Conservation (phyloP, 2,797 vertebrate species). For the Silurus aristotelis region DNA sequence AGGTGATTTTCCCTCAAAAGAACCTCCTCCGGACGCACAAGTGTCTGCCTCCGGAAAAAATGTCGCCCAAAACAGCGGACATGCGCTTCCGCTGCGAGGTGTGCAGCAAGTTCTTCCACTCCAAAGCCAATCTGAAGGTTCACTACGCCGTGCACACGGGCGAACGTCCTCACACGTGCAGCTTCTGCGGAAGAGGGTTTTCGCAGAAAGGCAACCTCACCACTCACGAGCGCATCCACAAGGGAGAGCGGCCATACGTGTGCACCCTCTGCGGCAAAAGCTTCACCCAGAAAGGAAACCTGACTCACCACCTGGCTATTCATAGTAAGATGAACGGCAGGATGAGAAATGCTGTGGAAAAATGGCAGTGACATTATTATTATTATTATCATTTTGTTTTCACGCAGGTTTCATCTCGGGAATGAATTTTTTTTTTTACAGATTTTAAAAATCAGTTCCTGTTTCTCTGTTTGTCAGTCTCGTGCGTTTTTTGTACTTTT, state of each 20-base stretch:
- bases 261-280: slow-evolving; percentile 68
- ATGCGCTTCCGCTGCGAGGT: slow-evolving; percentile 59
- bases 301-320: slow-evolving; percentile 68
- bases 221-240: slow-evolving; percentile 72
- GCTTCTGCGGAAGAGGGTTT: slow-evolving; percentile 70
- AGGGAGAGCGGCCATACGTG: slow-evolving; percentile 68
- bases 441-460: not conserved
- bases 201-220: slow-evolving; percentile 76
- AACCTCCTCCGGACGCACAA: slow-evolving; percentile 60
- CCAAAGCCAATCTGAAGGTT: slow-evolving; percentile 65
- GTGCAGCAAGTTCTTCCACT: slow-evolving; percentile 70
- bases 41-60: slow-evolving; percentile 52
- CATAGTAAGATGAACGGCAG: slow-evolving; percentile 46
- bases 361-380: slow-evolving; percentile 13
- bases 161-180: slow-evolving; percentile 72
- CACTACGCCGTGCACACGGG: slow-evolving; percentile 74
- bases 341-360: slow-evolving; percentile 18
- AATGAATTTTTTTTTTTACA: not conserved
- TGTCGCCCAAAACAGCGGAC: not conserved
- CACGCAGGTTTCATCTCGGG: not conserved
- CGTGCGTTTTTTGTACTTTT: not conserved
- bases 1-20: slow-evolving; percentile 61
- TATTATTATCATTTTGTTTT: not conserved
- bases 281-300: slow-evolving; percentile 71
- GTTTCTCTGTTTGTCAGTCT: not conserved